These are phyloP conservation scores for Ahaetulla prasina DNA, from an alignment of 2,113 vertebrate species.

Conservation along the genomic window DNA sequence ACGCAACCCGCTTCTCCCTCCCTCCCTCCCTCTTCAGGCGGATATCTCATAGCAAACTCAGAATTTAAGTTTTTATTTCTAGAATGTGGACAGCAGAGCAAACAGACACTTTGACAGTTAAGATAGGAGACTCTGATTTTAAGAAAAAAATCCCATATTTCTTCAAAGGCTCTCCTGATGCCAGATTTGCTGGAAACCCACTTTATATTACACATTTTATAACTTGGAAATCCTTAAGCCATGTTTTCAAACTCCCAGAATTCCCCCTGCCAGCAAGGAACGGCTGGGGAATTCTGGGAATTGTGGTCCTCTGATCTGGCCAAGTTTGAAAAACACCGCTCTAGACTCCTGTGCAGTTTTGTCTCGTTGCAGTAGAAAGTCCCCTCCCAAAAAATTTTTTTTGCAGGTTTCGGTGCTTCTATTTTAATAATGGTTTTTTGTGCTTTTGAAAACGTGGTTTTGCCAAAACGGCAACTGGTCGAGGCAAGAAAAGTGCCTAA, in stretches of 20 bases:
- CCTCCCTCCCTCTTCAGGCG: neutral
- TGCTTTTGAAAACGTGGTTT: neutral
- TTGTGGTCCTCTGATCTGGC: neutral
- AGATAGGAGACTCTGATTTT: neutral
- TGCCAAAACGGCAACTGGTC: neutral
- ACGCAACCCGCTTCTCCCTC: neutral
- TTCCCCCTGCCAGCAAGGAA: neutral
- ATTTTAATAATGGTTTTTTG: neutral
- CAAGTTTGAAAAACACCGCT: neutral
- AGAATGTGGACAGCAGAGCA: neutral
- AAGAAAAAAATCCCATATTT: neutral
- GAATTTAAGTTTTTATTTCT: neutral
- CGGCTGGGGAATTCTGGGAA: too few relatives aligned
- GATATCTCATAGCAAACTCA: neutral
- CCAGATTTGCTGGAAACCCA: neutral
- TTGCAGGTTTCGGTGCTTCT: neutral
- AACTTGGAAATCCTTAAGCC: neutral
- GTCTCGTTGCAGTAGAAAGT: neutral
- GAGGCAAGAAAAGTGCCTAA: neutral
- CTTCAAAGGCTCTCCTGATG: neutral
- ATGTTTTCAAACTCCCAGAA: neutral
- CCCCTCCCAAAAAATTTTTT: too few relatives aligned
- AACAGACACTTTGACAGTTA: neutral
- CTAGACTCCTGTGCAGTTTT: neutral
- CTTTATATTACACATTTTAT: neutral